Percentiles rank a stretch among this genome's conserved stretches.
Evolutionary conservation across 1,140 invertebrate species (phyloP).

Genomic region (Anoplophora glabripennis): DNA sequence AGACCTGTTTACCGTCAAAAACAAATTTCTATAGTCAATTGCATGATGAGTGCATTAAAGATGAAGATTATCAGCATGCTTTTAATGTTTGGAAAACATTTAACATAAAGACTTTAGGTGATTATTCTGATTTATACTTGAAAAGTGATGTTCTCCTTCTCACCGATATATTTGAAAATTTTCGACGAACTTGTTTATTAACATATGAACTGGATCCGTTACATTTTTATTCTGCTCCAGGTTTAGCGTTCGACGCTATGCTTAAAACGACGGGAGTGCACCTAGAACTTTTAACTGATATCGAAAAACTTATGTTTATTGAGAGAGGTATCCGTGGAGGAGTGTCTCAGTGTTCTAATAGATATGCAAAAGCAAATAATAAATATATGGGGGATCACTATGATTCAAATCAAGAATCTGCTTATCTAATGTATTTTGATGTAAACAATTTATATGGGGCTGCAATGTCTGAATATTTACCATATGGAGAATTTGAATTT

Average conservation of each 20-base stretch:
- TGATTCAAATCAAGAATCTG: conserved; percentile 16
- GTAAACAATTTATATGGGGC: conserved; percentile 56
- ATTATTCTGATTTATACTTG: conserved; percentile 50
- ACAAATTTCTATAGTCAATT: conserved; percentile 44
- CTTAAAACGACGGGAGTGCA: background rate
- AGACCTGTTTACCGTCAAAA: conserved; percentile 1
- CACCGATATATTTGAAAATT: conserved; percentile 50
- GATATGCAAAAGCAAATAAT: conserved; percentile 43
- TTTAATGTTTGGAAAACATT: conserved; percentile 50
- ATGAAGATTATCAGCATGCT: conserved; percentile 43
- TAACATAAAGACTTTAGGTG: conserved; percentile 37
- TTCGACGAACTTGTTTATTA: conserved; percentile 39
- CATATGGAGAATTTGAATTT: conserved; percentile 51
- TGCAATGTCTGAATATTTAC: conserved; percentile 50
- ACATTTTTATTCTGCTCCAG: conserved; percentile 45
- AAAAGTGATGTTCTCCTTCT: conserved; percentile 49
- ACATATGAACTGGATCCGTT: conserved; percentile 42
- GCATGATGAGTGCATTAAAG: conserved; percentile 32
- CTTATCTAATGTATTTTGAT: conserved; percentile 51
- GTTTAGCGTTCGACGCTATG: conserved; percentile 22
- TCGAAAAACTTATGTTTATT: conserved; percentile 1
- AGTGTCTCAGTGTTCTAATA: conserved; percentile 36
- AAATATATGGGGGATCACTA: conserved; percentile 21
- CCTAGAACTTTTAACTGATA: conserved; percentile 9
- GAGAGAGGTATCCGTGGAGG: conserved; percentile 43